Evolutionary conservation across 2,113 vertebrate genomes (phyloP), one percentile per base, ranked within the genome.

Genomic region (Grallaria varia): DNA sequence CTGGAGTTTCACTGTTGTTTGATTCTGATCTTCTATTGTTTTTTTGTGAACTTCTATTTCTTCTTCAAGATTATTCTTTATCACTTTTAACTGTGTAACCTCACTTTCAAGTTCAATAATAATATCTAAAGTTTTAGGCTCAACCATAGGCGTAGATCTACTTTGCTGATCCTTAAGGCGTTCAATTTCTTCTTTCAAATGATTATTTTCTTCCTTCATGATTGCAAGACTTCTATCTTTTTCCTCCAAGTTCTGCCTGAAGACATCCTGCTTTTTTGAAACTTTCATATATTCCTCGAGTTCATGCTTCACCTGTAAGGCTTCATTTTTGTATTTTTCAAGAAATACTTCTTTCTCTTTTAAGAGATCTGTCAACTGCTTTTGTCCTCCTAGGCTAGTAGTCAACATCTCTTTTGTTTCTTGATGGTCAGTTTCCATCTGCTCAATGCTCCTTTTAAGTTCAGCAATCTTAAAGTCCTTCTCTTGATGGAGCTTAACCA

Each of bases 191-290:
- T 99, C 99, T 75, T 99, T 99, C 67, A 99, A 96, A 86, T 99
- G 99, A 89, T 98, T 99, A 94, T 99, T 99, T 95, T 99, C 99
- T 94, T 99, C 99, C 85, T 99, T 99, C 99, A 99, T 99, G 23
- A 96, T 95, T 4, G 98, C 98, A 69, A 99, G 97, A 81, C 97
- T 98, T 91, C 96, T 98, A 49, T 99, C 99, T 93, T 98, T 99
- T 78, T 99, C 99, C 68, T 99, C 99, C 21, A 99, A 58, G 3
- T 84, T 98, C 83, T 98, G 99, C 82, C 95, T 98, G 63, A 99
- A 96, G 35, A 82, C 47, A 45, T 98, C 98, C 21, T 82, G 97
- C 58, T 98, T 98, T 78, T 97, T 98, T 37, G 95, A 87, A 45
- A 79, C 92, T 31, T 96, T 75, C n/a, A 90, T 74, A 18, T 90